phyloP scores from a whole-genome alignment of 2,797 vertebrate genomes.

The Carduelis carduelis region DNA sequence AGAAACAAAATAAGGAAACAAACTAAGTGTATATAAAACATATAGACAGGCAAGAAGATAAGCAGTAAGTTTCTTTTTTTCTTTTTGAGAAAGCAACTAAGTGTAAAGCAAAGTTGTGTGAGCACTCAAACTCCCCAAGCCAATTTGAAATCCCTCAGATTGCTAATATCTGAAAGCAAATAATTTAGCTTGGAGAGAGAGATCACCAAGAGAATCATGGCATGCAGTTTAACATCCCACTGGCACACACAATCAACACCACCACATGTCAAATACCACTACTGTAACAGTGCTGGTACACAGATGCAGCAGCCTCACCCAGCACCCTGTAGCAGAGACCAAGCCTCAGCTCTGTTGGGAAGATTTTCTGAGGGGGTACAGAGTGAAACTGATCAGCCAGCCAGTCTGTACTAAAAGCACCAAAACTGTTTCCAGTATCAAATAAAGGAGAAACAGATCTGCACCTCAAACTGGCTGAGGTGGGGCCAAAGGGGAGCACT shows the following conservation, averaged over 20 bases:
- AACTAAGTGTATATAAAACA: not conserved
- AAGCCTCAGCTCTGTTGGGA: not conserved
- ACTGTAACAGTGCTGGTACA: not conserved
- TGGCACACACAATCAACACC: not conserved
- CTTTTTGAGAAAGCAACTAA: not conserved
- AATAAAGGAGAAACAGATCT: not conserved
- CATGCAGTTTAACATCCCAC: not conserved
- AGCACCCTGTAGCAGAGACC: not conserved
- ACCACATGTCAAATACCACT: accelerated
- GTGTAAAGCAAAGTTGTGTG: not conserved
- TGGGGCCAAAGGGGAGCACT: not conserved
- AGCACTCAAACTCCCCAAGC: not conserved
- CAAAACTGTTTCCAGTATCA: not conserved
- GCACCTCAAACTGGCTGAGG: accelerated
- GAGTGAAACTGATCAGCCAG: not conserved
- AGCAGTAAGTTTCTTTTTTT: not conserved
- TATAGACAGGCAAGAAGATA: not conserved
- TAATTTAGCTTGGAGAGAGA: not conserved
- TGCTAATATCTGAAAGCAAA: not conserved
- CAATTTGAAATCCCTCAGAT: not conserved
- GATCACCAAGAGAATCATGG: not conserved
- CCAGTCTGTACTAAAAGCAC: not conserved
- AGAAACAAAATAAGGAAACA: not conserved
- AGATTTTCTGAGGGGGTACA: not conserved
- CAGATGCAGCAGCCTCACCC: accelerated